Percentiles rank a stretch among this genome's conserved stretches.
Conservation (phyloP, 2,888 invertebrate species). For the Allophyes oxyacanthae region DNA sequence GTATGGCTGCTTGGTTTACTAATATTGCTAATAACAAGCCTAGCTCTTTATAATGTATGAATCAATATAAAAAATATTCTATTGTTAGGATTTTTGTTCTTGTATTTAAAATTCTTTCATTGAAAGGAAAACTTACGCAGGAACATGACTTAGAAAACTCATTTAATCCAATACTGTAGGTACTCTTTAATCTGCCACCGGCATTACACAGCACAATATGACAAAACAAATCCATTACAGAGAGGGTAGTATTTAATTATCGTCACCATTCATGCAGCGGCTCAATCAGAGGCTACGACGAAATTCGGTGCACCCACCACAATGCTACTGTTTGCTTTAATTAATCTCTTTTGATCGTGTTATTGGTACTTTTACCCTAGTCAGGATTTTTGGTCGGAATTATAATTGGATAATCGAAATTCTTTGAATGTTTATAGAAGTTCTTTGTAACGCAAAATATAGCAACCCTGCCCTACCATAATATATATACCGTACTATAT, state of each 20-base stretch:
- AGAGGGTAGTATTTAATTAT: slow-evolving; percentile 53
- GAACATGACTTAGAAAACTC: slow-evolving; percentile 15
- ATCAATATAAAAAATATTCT: too few species aligned
- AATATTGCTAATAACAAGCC: too few species aligned
- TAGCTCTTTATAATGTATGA: too few species aligned
- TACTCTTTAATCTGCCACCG: slow-evolving; percentile 18
- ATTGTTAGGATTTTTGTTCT: too few species aligned
- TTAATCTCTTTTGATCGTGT: slow-evolving; percentile 34
- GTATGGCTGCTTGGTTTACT: too few species aligned
- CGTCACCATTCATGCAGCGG: slow-evolving; percentile 48
- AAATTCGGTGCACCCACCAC: slow-evolving; percentile 34
- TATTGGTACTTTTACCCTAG: slow-evolving; percentile 24
- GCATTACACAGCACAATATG: slow-evolving; percentile 4
- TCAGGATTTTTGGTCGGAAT: background rate
- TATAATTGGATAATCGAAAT: too few species aligned
- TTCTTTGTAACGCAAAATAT: too few species aligned
- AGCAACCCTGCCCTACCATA: too few species aligned
- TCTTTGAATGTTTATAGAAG: too few species aligned
- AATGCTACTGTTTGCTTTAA: slow-evolving; percentile 37
- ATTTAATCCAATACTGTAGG: slow-evolving; percentile 20
- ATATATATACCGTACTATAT: too few species aligned
- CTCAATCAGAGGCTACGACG: slow-evolving; percentile 34
- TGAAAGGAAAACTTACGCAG: too few species aligned
- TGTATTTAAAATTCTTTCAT: too few species aligned
- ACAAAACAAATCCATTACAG: slow-evolving; percentile 55